phyloP scores from a whole-genome alignment of 2,888 invertebrate genomes.

The Epistrophe grossulariae region DNA sequence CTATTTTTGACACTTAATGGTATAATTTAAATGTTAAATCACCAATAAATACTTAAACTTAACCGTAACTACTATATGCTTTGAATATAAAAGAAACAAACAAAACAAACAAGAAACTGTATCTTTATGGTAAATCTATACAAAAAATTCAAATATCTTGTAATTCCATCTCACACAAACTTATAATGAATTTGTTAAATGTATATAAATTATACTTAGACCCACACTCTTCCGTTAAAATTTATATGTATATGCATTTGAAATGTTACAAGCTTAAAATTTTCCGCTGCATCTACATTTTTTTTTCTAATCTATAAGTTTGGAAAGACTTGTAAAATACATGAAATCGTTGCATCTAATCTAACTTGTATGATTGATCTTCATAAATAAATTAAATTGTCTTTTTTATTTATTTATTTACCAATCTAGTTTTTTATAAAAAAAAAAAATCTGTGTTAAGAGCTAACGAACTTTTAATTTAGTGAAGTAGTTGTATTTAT shows the following conservation, averaged over 20 bases:
- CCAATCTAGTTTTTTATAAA: conserved; percentile 2
- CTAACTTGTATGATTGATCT: background rate
- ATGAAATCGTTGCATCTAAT: background rate
- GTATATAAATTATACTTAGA: background rate
- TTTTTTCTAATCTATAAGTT: background rate
- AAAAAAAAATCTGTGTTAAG: background rate
- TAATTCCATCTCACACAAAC: background rate
- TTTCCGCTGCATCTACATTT: conserved; percentile 8
- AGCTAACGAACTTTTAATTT: conserved; percentile 11
- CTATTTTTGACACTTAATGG: background rate
- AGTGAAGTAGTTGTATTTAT: background rate
- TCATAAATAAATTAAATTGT: background rate
- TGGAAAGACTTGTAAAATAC: background rate
- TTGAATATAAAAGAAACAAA: background rate
- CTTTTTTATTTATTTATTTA: conserved; percentile 4
- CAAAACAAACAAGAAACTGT: background rate
- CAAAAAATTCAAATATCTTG: background rate
- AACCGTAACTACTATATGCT: background rate
- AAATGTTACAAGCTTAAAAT: background rate
- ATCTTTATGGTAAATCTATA: background rate
- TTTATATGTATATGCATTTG: background rate
- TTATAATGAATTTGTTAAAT: background rate
- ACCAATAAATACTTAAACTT: background rate
- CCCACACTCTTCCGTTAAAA: background rate
- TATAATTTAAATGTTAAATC: background rate